Evolutionary conservation across 2,888 invertebrate species (phyloP).

Genomic region (Aplocera efformata): DNA sequence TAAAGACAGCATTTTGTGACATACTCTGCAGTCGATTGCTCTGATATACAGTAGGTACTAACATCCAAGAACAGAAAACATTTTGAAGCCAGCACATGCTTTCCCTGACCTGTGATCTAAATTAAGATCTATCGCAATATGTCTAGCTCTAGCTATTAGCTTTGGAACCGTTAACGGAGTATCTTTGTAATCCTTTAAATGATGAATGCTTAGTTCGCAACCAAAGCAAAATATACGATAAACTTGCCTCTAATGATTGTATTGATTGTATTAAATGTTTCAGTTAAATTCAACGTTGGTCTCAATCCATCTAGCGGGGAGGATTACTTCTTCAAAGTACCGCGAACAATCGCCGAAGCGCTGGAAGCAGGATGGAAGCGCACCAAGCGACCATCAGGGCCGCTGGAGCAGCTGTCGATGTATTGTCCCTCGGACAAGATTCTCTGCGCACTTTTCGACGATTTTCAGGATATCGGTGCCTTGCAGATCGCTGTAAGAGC

Average conservation of each 20-base stretch:
- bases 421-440: constrained; percentile 60
- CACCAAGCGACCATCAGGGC: constrained; percentile 55
- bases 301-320: constrained; percentile 63
- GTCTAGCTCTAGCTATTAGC: no score
- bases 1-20: no score
- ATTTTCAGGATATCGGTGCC: constrained; percentile 66
- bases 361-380: constrained; percentile 60
- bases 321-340: constrained; percentile 70
- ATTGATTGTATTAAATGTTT: not conserved
- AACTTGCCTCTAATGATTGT: not conserved
- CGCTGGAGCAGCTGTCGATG: constrained; percentile 60
- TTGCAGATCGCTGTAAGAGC: constrained; percentile 66
- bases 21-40: no score
- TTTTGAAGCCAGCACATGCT: no score
- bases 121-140: no score
- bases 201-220: no score
- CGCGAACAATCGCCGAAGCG: constrained; percentile 59
- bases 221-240: not conserved
- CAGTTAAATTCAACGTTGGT: constrained; percentile 71
- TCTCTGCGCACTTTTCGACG: constrained; percentile 66
- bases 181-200: no score
- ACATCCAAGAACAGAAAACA: no score
- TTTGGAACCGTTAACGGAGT: not conserved
- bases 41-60: no score
- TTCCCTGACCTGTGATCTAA: no score